These are phyloP conservation scores for Rhinella marina DNA, from an alignment of 2,797 vertebrate species.

Conservation along the genomic window DNA sequence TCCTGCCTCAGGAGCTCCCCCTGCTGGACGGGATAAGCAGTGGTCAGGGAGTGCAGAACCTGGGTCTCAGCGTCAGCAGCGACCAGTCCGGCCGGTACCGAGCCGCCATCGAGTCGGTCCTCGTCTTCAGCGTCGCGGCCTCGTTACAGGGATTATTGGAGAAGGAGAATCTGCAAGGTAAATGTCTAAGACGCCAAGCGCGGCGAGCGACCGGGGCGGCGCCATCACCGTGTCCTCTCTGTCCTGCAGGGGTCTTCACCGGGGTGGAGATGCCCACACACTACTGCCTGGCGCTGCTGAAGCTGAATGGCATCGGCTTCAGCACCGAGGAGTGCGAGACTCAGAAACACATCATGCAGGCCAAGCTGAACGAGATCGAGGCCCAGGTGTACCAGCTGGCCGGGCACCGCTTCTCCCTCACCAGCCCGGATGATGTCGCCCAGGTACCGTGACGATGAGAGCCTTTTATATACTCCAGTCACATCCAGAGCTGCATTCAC, in stretches of 20 bases:
- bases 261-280: conserved; percentile 92
- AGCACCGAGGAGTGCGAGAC: conserved; percentile 86
- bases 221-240: neutral
- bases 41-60: conserved; percentile 78
- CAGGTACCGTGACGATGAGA: conserved; percentile 76
- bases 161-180: conserved; percentile 86
- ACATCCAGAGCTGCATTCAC: no score
- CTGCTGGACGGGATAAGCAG: conserved; percentile 82
- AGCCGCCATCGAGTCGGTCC: conserved; percentile 86
- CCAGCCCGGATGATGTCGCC: conserved; percentile 90
- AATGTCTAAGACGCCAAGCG: neutral
- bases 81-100: conserved; percentile 84
- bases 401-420: conserved; percentile 93
- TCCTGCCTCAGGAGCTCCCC: conserved; percentile 83
- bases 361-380: conserved; percentile 87
- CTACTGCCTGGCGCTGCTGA: conserved; percentile 89
- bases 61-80: conserved; percentile 74
- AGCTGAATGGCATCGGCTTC: conserved; percentile 95
- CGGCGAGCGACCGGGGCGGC: neutral
- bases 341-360: conserved; percentile 93
- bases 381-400: conserved; percentile 85
- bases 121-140: conserved; percentile 80
- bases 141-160: conserved; percentile 79
- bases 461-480: neutral
- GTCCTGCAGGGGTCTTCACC: conserved; percentile 80